Base-by-base conservation (phyloP, 2,113 vertebrate species). In the Cariama cristata region DNA sequence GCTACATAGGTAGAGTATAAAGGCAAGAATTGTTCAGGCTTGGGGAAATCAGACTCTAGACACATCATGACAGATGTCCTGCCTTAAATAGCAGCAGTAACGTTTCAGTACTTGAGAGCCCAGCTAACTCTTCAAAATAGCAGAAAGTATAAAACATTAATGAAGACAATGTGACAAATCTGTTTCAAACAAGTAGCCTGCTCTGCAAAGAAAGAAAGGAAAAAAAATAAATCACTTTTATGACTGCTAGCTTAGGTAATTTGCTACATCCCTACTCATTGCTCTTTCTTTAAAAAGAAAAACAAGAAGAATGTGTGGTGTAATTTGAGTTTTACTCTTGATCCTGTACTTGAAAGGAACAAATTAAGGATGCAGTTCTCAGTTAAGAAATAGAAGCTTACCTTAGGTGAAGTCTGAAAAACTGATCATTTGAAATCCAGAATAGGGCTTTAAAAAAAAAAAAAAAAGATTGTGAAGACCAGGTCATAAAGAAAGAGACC, bases 41-140 rank as follows among this genome's bases (percentile, higher is more conserved):
- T 85, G 74, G 66, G 71, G 95, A 97, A 95, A 96, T 79, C 80
- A 94, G 86, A 96, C 95, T 91, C 94, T 79, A 89, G 94, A 96
- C 84, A 89, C 79, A 90, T 33, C 49, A 84, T 82, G 91, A 96
- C 95, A 96, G 94, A 96, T 96, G 95, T 91, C 89, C 89, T 91
- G 91, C 93, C 89, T 82, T 89, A 97, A 97, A 97, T 95, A 97
- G 94, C 88, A 93, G 52, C 93, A 82, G 40, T 56, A 87, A 82
- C 4, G 38, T 94, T 97, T 83, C 83, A 91, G 60, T 60, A 85
- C 56, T 96, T 85, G 35, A 91, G 80, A 96, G 82, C 56, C 69
- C 86, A 69, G 77, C 44, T 90, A 93, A 77, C 75, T 53, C 28
- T 82, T 90, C 74, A 94, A 91, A 94, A 95, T 62, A 97, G 87